Percentiles rank a stretch among this genome's conserved stretches.
Conservation (phyloP, 2,113 vertebrate genomes). For the Cavia porcellus region DNA sequence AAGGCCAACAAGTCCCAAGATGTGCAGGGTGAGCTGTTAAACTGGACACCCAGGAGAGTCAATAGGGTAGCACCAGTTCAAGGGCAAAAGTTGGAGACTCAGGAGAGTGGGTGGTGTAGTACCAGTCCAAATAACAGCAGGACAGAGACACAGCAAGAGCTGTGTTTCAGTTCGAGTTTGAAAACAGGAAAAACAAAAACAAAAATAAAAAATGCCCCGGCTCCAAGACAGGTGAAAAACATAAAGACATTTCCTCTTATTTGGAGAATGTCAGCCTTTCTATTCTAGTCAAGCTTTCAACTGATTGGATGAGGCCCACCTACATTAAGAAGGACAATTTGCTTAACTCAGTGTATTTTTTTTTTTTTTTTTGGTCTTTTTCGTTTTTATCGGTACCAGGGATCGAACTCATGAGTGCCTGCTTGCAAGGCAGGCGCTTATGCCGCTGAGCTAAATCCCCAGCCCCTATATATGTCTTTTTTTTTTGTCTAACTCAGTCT, state of each 20-base stretch:
- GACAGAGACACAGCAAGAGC: neutral
- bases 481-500: too few species aligned
- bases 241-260: neutral
- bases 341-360: neutral
- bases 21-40: neutral
- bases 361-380: too few species aligned
- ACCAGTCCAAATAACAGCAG: neutral
- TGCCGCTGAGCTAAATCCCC: too few species aligned
- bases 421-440: too few species aligned
- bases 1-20: neutral
- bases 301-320: neutral
- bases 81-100: conserved; percentile 29
- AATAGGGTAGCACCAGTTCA: neutral
- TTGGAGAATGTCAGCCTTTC: neutral
- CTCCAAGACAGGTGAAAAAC: neutral
- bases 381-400: too few species aligned
- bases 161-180: neutral
- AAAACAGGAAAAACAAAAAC: neutral
- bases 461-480: too few species aligned
- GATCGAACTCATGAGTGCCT: too few species aligned
- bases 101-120: neutral
- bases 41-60: neutral
- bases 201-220: neutral
- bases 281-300: neutral
- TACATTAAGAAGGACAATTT: neutral